Percentiles rank a stretch among this genome's conserved stretches.
Conservation (phyloP, 2,888 invertebrate genomes). For the Anorthoa munda region DNA sequence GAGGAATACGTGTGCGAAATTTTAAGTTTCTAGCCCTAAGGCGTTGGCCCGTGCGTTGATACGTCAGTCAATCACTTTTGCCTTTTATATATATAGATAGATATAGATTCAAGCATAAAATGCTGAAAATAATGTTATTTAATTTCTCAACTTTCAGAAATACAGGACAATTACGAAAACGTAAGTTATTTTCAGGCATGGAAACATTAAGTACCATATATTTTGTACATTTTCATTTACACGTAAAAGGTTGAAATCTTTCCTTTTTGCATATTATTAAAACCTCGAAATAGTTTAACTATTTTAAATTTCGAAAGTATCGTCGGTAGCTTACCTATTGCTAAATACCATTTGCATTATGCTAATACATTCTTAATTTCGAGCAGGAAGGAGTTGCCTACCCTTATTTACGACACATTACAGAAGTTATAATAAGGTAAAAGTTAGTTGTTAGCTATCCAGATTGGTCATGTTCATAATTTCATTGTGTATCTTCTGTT, state of each 20-base stretch:
- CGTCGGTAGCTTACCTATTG: not conserved
- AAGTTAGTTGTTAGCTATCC: conserved; percentile 40
- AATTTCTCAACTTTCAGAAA: not conserved
- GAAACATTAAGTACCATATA: not conserved
- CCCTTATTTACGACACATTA: conserved; percentile 37
- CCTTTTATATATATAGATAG: too few relatives aligned
- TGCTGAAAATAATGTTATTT: not conserved
- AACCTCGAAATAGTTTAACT: not conserved
- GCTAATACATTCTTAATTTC: conserved; percentile 23
- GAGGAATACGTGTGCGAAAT: too few relatives aligned
- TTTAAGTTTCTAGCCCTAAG: too few relatives aligned
- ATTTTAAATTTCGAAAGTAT: not conserved
- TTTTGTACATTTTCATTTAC: not conserved
- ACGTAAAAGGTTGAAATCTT: not conserved
- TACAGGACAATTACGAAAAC: too few relatives aligned
- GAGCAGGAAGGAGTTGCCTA: conserved; percentile 14
- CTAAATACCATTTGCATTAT: not conserved
- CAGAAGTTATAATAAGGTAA: conserved; percentile 54
- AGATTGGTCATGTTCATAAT: conserved; percentile 62
- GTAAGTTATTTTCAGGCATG: not conserved
- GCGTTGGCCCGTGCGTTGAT: too few relatives aligned
- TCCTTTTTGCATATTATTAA: not conserved
- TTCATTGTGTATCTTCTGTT: conserved; percentile 72
- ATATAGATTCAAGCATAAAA: not conserved
- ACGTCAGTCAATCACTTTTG: too few relatives aligned